These are phyloP conservation scores for Automeris io DNA, from an alignment of 2,888 invertebrate species.

Conservation along the genomic window DNA sequence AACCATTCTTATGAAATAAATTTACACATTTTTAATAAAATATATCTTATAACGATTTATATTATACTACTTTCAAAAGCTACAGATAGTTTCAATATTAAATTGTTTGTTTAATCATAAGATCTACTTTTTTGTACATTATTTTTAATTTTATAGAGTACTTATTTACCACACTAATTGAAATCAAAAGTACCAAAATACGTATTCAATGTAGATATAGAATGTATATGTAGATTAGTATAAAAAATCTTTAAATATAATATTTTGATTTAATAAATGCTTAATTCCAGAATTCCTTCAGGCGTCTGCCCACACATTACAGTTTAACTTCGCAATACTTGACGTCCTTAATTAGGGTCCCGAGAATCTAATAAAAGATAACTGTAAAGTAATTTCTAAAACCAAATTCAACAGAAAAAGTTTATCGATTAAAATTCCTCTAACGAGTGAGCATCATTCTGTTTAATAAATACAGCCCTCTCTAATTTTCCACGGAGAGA, in stretches of 20 bases:
- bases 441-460: constrained; percentile 68
- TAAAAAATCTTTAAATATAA: constrained; percentile 4
- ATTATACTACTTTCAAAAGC: too few species aligned
- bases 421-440: constrained; percentile 73
- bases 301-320: constrained; percentile 25
- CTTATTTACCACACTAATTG: too few species aligned
- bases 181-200: too few species aligned
- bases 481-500: constrained; percentile 72
- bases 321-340: constrained; percentile 57
- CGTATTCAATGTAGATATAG: too few species aligned
- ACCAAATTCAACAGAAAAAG: constrained; percentile 72
- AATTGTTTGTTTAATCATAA: too few species aligned
- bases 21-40: too few species aligned
- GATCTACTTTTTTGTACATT: too few species aligned
- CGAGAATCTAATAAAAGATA: constrained; percentile 71
- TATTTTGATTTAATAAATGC: neutral
- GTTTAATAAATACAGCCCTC: constrained; percentile 72
- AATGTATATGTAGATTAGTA: too few species aligned
- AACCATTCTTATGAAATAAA: too few species aligned
- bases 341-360: constrained; percentile 66
- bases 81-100: too few species aligned
- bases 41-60: too few species aligned
- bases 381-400: constrained; percentile 57
- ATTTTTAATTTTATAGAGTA: too few species aligned
- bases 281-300: constrained; percentile 5